Evolutionary conservation across 2,113 vertebrate genomes (phyloP), one percentile per base, ranked within the genome.

Genomic region (Cottus gobio): DNA sequence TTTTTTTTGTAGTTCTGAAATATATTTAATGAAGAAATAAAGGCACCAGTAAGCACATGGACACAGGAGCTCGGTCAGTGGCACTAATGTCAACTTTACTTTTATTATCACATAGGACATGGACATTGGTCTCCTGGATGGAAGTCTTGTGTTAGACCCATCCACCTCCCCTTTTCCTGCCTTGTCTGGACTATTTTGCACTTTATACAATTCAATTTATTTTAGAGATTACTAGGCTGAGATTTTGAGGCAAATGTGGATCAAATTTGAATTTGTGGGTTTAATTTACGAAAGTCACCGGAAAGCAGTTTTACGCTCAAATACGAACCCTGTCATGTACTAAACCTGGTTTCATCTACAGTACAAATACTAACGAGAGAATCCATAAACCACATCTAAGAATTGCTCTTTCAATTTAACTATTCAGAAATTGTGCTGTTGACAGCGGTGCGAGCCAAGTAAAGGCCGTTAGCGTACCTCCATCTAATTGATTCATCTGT

Each of bases 401-500:
- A 68, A 63, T 12, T 30, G 24, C 24, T 67, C 52, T 63, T 78
- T 70, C 12, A 46, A 61, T 64, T 66, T 39, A 26, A 26, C 11
- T 50, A 30, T 57, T 68, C 18, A 3, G 46, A n/a, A 16, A 50
- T 66, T 39, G 30, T 62, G 26, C 28, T 70, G 56, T 66, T 84
- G 69, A 60, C 72, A 73, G 58, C 10, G 13, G 12, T 67, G 16
- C 44, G 57, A 69, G 57, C 71, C 44, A 79, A 79, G 34, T 30
- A 61, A 57, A 66, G 56, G 22, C 54, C 70, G 60, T 22, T 56
- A 5, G 74, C 36, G 67, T 76, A 64, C 63, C 36, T 78, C 28
- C 34, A 66, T 60, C n/a, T 82, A 52, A 65, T 50, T 68, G 78
- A 83, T 81, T 84, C 31, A 69, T 77, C 65, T 84, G 36, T 52